These are phyloP conservation scores for Urocynchramus pylzowi DNA, from an alignment of 2,113 vertebrate species.

Conservation along the genomic window DNA sequence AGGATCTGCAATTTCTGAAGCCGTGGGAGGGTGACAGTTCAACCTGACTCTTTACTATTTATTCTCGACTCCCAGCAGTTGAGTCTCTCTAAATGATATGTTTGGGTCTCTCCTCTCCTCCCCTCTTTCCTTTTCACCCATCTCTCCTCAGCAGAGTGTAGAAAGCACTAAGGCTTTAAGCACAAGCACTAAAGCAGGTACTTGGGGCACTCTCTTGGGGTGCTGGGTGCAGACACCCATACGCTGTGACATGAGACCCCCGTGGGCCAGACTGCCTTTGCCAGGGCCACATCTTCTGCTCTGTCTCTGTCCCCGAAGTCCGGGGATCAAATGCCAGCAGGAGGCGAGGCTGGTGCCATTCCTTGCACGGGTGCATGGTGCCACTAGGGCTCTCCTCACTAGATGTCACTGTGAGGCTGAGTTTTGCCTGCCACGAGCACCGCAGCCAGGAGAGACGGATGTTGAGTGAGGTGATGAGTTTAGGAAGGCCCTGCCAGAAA, in stretches of 20 bases:
- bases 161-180: not conserved
- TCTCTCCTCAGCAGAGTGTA: not conserved
- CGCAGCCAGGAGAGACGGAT: not conserved
- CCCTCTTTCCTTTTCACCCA: not conserved
- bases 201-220: not conserved
- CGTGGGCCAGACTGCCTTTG: not conserved
- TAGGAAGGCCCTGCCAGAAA: not conserved
- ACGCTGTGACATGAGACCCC: rapidly evolving
- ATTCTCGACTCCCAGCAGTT: not conserved
- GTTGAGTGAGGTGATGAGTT: not conserved
- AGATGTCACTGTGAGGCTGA: constrained; percentile 59
- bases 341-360: not conserved
- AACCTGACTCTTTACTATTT: not conserved
- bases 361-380: rapidly evolving
- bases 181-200: not conserved
- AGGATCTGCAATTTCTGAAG: not conserved
- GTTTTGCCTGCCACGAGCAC: not conserved
- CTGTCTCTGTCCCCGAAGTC: not conserved
- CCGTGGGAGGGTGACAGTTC: not conserved
- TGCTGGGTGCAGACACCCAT: not conserved
- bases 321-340: rapidly evolving
- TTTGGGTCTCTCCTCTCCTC: not conserved
- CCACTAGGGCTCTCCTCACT: constrained; percentile 3
- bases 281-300: not conserved
- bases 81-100: not conserved